These are phyloP conservation scores for Hypomecis punctinalis DNA, from an alignment of 2,888 invertebrate species.

Conservation along the genomic window DNA sequence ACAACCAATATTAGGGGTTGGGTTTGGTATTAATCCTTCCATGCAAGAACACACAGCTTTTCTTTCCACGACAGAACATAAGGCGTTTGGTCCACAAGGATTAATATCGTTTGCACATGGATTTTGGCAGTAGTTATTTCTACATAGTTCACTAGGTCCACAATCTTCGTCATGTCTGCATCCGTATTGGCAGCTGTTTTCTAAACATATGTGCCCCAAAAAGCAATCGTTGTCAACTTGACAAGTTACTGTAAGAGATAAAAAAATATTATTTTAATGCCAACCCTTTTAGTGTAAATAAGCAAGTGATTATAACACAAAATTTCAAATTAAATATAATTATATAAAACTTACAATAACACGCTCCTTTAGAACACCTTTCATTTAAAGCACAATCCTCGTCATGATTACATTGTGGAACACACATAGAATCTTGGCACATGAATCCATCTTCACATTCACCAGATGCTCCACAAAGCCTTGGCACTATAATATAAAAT, in stretches of 20 bases:
- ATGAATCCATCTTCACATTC: conserved; percentile 90
- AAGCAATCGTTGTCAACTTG: conserved; percentile 96
- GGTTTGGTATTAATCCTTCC: conserved; percentile 92
- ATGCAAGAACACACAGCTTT: conserved; percentile 93
- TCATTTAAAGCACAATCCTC: conserved; percentile 95
- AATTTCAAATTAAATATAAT: no score
- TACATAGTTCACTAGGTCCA: conserved; percentile 92
- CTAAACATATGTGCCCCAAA: conserved; percentile 94
- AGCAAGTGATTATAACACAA: no score
- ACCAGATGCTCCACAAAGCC: conserved; percentile 88
- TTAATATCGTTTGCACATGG: conserved; percentile 88
- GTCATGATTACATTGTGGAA: conserved; percentile 90
- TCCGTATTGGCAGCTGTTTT: conserved; percentile 93
- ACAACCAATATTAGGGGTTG: conserved; percentile 94
- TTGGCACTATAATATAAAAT: conserved; percentile 86
- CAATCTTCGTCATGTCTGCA: conserved; percentile 95
- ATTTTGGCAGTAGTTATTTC: conserved; percentile 91
- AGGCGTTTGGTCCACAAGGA: conserved; percentile 94
- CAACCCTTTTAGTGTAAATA: conserved; percentile 12
- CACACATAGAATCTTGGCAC: conserved; percentile 93
- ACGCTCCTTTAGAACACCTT: conserved; percentile 92
- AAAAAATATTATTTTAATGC: conserved; percentile 12
- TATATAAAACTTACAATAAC: conserved; percentile 87
- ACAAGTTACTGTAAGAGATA: conserved; percentile 88
- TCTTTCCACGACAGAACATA: conserved; percentile 92